These are phyloP conservation scores for Dendrocopos noguchii DNA, from an alignment of 2,113 vertebrate species.

Conservation along the genomic window DNA sequence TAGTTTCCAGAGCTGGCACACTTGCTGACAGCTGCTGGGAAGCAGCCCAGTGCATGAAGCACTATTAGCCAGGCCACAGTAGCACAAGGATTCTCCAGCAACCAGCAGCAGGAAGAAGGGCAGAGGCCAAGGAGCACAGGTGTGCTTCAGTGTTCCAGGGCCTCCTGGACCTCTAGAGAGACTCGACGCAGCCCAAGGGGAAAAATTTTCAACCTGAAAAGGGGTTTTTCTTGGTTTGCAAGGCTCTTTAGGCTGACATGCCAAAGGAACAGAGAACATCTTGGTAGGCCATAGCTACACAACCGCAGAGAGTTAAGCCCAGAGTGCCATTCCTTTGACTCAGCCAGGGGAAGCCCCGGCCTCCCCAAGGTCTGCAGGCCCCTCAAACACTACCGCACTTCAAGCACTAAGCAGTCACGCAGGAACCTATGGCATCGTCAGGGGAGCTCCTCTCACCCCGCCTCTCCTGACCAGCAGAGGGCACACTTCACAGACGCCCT, in stretches of 20 bases:
- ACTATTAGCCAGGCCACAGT: too few relatives aligned
- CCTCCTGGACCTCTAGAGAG: fast-evolving
- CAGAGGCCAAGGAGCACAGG: fast-evolving
- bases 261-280: fast-evolving
- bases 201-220: not conserved
- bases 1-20: not conserved
- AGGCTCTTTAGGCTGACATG: fast-evolving
- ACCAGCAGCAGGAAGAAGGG: fast-evolving
- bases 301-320: fast-evolving
- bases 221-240: not conserved
- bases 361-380: fast-evolving
- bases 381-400: too few relatives aligned
- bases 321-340: fast-evolving
- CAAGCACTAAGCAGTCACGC: too few relatives aligned
- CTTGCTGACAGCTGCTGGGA: not conserved
- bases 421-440: too few relatives aligned
- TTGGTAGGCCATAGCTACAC: fast-evolving
- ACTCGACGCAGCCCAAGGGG: not conserved
- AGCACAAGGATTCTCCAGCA: not conserved
- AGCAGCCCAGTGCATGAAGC: fast-evolving
- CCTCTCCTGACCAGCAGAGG: not conserved
- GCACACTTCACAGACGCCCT: fast-evolving
- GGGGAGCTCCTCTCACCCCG: fast-evolving
- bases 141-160: fast-evolving
- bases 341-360: not conserved